These are phyloP conservation scores for Epizoanthus scotinus DNA, from an alignment of 92 coral and sea anemone species.

Conservation along the genomic window DNA sequence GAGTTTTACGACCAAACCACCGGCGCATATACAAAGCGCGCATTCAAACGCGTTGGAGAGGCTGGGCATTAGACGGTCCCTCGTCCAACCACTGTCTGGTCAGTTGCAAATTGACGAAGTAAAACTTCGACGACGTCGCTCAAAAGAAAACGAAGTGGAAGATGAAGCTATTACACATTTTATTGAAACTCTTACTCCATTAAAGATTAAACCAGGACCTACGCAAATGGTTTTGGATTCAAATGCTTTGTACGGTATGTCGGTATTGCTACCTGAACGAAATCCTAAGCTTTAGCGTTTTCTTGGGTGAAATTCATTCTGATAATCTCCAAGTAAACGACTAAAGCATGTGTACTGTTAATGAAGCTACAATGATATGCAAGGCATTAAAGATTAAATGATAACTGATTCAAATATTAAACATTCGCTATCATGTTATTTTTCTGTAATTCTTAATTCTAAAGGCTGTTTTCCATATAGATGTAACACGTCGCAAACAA, in stretches of 20 bases:
- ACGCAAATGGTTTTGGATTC: slow-evolving; percentile 61
- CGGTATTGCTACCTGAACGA: slow-evolving; percentile 29
- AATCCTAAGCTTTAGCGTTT: neutral
- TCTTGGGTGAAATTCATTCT: too few species aligned
- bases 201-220: slow-evolving; percentile 71
- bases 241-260: slow-evolving; percentile 55
- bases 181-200: slow-evolving; percentile 60
- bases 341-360: too few species aligned
- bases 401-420: too few species aligned
- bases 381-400: too few species aligned
- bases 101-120: slow-evolving; percentile 81
- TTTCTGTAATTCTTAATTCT: too few species aligned
- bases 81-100: slow-evolving; percentile 72
- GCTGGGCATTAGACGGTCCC: slow-evolving; percentile 66
- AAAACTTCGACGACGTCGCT: slow-evolving; percentile 65
- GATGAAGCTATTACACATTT: slow-evolving; percentile 69
- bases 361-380: too few species aligned
- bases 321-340: too few species aligned
- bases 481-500: too few species aligned
- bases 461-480: too few species aligned
- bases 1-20: slow-evolving; percentile 56
- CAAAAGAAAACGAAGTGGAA: slow-evolving; percentile 60
- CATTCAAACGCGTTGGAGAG: slow-evolving; percentile 70
- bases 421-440: too few species aligned
- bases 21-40: slow-evolving; percentile 68